A percentile compares a stretch with the other conserved stretches of the same genome.
Conservation (phyloP, 2,113 vertebrate species). For the Forbesichthys papilliferus region DNA sequence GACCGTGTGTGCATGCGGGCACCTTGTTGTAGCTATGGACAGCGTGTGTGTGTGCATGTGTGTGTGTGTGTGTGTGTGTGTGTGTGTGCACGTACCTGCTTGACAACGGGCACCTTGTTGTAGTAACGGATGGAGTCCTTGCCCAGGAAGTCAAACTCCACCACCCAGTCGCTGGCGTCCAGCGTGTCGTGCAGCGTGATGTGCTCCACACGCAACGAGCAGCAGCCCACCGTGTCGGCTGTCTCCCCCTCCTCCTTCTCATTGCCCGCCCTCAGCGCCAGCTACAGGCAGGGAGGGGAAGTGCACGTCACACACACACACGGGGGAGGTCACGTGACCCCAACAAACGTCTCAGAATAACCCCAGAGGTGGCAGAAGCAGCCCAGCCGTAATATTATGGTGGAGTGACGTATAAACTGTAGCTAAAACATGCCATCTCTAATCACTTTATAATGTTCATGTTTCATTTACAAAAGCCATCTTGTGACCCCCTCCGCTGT, state of each 20-base stretch:
- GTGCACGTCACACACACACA: constrained; percentile 11
- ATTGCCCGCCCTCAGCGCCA: constrained; percentile 79
- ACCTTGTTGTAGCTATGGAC: constrained; percentile 77
- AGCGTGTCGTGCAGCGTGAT: constrained; percentile 73
- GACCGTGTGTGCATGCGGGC: constrained; percentile 39
- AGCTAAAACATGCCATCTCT: no score
- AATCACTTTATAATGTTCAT: no score
- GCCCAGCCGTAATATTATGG: no score
- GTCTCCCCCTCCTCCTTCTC: constrained; percentile 81
- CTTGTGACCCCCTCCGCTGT: no score
- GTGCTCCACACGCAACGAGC: constrained; percentile 79
- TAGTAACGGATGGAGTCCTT: constrained; percentile 81
- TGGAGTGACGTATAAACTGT: no score
- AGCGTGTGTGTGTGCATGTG: not conserved
- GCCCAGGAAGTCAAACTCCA: constrained; percentile 82
- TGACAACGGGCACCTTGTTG: constrained; percentile 75
- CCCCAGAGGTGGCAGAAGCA: no score
- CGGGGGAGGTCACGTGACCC: no score
- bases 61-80: not conserved
- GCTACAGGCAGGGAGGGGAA: constrained; percentile 52
- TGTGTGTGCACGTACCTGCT: constrained; percentile 60
- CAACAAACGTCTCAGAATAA: no score
- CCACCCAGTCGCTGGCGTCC: constrained; percentile 57
- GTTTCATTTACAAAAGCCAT: no score
- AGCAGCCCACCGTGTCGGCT: constrained; percentile 80